Evolutionary conservation across 2,113 vertebrate species (phyloP).

Genomic region (Sphaerodactylus townsendi): DNA sequence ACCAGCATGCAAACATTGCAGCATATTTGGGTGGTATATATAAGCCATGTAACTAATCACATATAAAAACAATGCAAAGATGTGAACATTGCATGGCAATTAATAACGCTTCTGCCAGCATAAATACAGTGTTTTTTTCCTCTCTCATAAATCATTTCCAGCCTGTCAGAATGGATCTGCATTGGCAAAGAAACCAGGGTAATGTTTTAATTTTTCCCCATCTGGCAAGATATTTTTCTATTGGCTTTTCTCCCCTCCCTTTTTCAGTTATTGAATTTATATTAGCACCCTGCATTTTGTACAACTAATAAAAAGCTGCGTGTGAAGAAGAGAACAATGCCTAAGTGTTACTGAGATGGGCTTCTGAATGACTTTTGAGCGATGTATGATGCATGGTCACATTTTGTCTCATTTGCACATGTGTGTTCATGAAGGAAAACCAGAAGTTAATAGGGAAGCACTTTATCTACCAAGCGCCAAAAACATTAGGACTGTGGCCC

Average conservation of each 20-base stretch:
- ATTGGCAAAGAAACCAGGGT: conserved; percentile 80
- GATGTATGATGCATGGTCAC: conserved; percentile 28
- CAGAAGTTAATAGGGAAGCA: not conserved
- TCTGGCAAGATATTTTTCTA: conserved; percentile 80
- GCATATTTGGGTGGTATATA: conserved; percentile 59
- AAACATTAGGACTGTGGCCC: not conserved
- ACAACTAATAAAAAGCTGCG: conserved; percentile 64
- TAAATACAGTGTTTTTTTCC: conserved; percentile 65
- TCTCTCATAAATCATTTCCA: conserved; percentile 78
- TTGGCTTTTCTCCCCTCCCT: conserved; percentile 68
- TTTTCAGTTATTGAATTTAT: conserved; percentile 73
- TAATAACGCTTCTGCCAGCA: conserved; percentile 72
- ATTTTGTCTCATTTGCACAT: not conserved
- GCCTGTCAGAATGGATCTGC: conserved; percentile 81
- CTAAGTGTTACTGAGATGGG: conserved; percentile 40
- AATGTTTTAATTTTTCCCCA: conserved; percentile 82
- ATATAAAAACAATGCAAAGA: conserved; percentile 76
- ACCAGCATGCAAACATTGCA: conserved; percentile 66
- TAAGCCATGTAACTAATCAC: conserved; percentile 68
- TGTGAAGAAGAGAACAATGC: conserved; percentile 53
- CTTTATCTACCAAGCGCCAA: not conserved
- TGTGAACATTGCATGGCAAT: conserved; percentile 69
- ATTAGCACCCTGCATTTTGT: conserved; percentile 63
- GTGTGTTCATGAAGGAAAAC: not conserved
- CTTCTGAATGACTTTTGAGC: conserved; percentile 55